Evolutionary conservation across 1,140 invertebrate genomes (phyloP), one percentile per base, ranked within the genome.

Genomic region (Samia ricini): DNA sequence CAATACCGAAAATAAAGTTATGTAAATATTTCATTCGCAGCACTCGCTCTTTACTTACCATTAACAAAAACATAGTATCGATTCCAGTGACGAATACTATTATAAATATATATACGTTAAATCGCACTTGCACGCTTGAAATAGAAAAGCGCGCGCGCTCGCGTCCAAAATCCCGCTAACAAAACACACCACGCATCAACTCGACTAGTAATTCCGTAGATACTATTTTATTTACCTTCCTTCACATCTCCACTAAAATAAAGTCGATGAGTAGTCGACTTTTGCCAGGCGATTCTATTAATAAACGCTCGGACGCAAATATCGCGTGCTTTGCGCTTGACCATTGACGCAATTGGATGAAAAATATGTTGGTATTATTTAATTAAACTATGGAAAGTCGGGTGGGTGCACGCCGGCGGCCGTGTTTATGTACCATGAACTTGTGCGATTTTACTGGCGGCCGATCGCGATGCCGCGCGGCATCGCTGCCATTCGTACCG

Each of bases 161-260:
- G 66, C 69, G 69, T 74, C 72, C 71, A 67, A 76, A 78, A 77
- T 59, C 64, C 72, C 65, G 74, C 70, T 82, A 85, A 81, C 83
- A 81, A 83, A 84, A 83, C 79, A 82, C 64, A 60, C 65, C 70
- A 68, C 77, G 71, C 71, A 71, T 74, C 75, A 70, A 75, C 68
- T 65, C 61, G 20, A 71, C 76, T 72, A 80, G 73, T 86, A 81
- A 79, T 81, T 85, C 72, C 66, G 73, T 55, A 62, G 66, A 68
- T 81, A 85, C 82, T 83, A 82, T 78, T 78, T 82, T 88, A 89
- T 88, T 88, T 88, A 86, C 85, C 77, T 85, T 76, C 74, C 71
- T 75, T 79, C 72, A 72, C 66, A 72, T 82, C 71, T 74, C 77
- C n/a, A 79, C 77, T 79, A 85, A 83, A 88, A 88, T 88, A 86